Evolutionary conservation across 2,888 invertebrate species (phyloP).

Genomic region (Ectemnius lituratus): DNA sequence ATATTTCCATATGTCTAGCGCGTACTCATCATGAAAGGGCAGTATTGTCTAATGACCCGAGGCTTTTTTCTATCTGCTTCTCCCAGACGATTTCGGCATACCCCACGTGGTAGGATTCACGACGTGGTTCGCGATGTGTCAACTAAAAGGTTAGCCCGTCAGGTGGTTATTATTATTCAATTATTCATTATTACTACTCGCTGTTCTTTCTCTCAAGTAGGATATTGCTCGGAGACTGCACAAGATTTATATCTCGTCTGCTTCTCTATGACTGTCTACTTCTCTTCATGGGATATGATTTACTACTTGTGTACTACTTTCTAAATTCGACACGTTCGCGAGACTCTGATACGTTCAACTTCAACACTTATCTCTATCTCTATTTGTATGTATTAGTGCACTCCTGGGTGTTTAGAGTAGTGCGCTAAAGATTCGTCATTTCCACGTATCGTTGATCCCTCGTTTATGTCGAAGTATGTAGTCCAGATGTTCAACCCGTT

Average conservation of each 20-base stretch:
- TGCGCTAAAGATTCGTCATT: too few relatives aligned
- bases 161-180: conserved; percentile 35
- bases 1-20: too few relatives aligned
- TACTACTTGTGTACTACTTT: too few relatives aligned
- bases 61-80: conserved; percentile 50
- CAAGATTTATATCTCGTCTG: conserved; percentile 20
- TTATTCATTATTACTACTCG: conserved; percentile 13
- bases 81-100: conserved; percentile 74
- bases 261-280: not conserved
- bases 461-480: too few relatives aligned
- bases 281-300: not conserved
- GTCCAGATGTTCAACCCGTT: too few relatives aligned
- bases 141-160: conserved; percentile 79
- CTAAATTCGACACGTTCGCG: too few relatives aligned
- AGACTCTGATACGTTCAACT: not conserved
- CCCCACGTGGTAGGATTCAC: conserved; percentile 79
- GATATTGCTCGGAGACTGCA: conserved; percentile 27
- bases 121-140: conserved; percentile 80
- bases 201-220: conserved; percentile 4
- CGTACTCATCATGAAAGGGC: too few relatives aligned
- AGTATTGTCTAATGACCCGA: conserved; percentile 6
- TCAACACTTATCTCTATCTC: conserved; percentile 2
- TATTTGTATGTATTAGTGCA: not conserved
- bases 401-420: conserved; percentile 39
- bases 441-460: too few relatives aligned